A percentile compares a stretch with the other conserved stretches of the same genome.
Conservation (phyloP, 1,140 invertebrate species). For the Fopius arisanus region DNA sequence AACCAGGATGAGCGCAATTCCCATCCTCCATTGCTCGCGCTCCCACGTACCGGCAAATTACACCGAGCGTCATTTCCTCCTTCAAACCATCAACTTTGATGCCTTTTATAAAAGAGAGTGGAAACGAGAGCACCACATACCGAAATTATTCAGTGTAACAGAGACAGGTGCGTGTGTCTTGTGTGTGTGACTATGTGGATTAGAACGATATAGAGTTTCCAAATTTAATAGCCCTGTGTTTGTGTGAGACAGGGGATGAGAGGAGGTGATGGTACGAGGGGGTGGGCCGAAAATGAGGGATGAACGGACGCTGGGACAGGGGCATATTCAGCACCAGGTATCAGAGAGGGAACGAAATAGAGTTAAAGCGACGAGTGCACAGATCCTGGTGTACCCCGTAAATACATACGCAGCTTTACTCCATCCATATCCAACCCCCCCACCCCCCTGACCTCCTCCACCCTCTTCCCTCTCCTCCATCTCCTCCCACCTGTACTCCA, state of each 20-base stretch:
- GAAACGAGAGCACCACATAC: neutral
- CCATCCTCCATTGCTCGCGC: neutral
- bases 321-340: neutral
- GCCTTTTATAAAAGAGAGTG: constrained; percentile 25
- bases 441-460: too few relatives aligned
- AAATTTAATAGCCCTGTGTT: constrained; percentile 59
- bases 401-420: constrained; percentile 19
- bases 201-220: constrained; percentile 54
- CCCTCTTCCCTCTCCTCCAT: too few relatives aligned
- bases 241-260: constrained; percentile 15
- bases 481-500: neutral
- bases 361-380: neutral
- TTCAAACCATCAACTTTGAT: constrained; percentile 31
- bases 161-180: neutral
- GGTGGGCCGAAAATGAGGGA: constrained; percentile 12
- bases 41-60: constrained; percentile 25
- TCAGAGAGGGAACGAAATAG: neutral
- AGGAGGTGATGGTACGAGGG: too few relatives aligned
- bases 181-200: neutral
- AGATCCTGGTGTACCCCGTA: neutral
- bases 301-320: neutral
- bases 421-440: neutral
- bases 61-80: constrained; percentile 28
- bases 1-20: neutral
- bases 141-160: neutral